phyloP scores from a whole-genome alignment of 1,140 invertebrate genomes.

The Trissolcus basalis region DNA sequence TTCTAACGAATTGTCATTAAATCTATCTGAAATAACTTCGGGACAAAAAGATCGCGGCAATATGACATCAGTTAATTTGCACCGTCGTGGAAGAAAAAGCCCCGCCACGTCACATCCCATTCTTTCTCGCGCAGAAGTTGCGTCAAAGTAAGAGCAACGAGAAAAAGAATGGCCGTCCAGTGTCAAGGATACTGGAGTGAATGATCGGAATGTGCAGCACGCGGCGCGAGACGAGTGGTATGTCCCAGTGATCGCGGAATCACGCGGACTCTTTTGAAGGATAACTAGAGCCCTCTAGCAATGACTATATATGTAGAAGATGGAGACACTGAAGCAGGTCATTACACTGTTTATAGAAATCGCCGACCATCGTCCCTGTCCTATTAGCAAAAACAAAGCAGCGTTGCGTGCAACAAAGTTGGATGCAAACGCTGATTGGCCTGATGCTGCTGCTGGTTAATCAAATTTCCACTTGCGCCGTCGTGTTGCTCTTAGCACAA shows the following conservation, averaged over 20 bases:
- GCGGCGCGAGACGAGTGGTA: slow-evolving; percentile 54
- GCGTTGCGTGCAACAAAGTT: background rate
- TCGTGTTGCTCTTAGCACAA: too few species aligned
- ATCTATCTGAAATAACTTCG: slow-evolving; percentile 24
- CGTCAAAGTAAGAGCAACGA: slow-evolving; percentile 45
- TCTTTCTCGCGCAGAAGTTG: slow-evolving; percentile 49
- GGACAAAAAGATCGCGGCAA: slow-evolving; percentile 28
- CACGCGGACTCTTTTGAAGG: slow-evolving; percentile 57
- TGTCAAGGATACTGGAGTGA: slow-evolving; percentile 57
- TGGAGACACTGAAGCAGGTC: slow-evolving; percentile 52
- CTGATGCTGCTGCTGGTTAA: too few species aligned
- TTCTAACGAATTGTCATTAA: slow-evolving; percentile 22
- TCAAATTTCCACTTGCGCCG: too few species aligned
- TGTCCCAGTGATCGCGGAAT: slow-evolving; percentile 59
- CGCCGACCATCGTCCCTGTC: slow-evolving; percentile 16
- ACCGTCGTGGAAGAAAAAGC: slow-evolving; percentile 45
- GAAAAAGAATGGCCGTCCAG: slow-evolving; percentile 54
- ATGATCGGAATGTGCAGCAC: slow-evolving; percentile 58
- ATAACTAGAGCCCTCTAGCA: slow-evolving; percentile 52
- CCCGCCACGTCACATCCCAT: slow-evolving; percentile 40
- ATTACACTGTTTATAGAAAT: slow-evolving; percentile 54
- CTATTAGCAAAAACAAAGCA: slow-evolving; percentile 45
- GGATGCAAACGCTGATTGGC: too few species aligned
- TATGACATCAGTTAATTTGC: slow-evolving; percentile 58
- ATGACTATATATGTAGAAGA: slow-evolving; percentile 55